Conservation (phyloP, 2,888 invertebrate genomes). For the Acrocyrtus sp. region DNA sequence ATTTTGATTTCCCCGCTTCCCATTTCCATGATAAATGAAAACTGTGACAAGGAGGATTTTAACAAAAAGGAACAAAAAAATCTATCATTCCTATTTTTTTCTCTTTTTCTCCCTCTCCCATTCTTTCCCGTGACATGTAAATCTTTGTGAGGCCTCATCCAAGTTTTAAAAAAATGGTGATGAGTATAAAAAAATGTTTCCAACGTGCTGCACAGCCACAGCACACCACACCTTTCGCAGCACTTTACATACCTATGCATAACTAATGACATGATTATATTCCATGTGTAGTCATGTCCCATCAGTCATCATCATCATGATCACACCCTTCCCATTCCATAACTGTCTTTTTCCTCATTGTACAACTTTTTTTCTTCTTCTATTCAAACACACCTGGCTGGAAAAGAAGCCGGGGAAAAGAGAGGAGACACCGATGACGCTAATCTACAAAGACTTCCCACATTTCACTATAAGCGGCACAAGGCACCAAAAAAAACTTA, state of each 20-base stretch:
- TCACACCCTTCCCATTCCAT: conserved; percentile 8
- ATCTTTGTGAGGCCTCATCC: not conserved
- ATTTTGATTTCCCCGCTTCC: no score
- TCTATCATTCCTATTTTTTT: not conserved
- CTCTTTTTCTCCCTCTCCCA: not conserved
- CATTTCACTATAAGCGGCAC: conserved; percentile 8
- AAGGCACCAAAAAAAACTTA: not conserved
- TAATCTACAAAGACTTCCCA: conserved; percentile 39
- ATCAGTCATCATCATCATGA: conserved; percentile 33
- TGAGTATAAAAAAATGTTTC: not conserved
- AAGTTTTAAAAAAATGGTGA: not conserved
- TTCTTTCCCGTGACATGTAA: not conserved
- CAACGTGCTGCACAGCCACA: not conserved
- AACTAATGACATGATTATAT: conserved; percentile 12
- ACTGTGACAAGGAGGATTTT: no score
- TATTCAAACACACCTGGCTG: conserved; percentile 13
- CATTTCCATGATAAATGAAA: no score
- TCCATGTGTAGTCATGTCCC: conserved; percentile 23
- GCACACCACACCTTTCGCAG: not conserved
- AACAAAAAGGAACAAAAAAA: no score
- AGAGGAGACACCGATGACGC: conserved; percentile 26
- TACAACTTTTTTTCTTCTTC: not conserved
- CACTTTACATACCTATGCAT: conserved; percentile 6
- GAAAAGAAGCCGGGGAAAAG: not conserved
- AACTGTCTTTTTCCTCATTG: not conserved